These are phyloP conservation scores for Peromyscus melanophrys DNA, from an alignment of 2,797 vertebrate genomes.

Conservation along the genomic window DNA sequence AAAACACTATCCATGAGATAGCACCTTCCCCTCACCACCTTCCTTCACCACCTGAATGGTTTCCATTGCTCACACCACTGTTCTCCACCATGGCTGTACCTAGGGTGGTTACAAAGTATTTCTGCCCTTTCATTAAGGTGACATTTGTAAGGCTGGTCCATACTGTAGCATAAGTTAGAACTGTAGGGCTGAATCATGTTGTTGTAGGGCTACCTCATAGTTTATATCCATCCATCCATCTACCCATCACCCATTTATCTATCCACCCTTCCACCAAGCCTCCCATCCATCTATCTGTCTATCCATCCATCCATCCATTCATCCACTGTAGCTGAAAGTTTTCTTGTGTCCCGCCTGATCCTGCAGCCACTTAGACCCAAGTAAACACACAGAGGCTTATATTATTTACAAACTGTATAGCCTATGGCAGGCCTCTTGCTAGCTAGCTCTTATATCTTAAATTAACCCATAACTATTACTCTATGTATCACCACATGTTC, in stretches of 20 bases:
- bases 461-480: too few relatives aligned
- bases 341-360: too few relatives aligned
- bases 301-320: not conserved
- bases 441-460: too few relatives aligned
- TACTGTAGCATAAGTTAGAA: not conserved
- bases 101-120: not conserved
- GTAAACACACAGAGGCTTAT: too few relatives aligned
- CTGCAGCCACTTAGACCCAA: too few relatives aligned
- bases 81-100: not conserved
- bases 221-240: not conserved
- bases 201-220: not conserved
- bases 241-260: not conserved
- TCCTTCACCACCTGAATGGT: not conserved
- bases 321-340: not conserved
- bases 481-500: too few relatives aligned
- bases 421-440: too few relatives aligned
- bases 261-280: not conserved
- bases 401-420: too few relatives aligned
- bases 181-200: not conserved
- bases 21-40: too few relatives aligned
- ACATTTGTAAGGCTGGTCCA: not conserved
- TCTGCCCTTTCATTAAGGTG: not conserved
- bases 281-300: accelerated
- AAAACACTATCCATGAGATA: too few relatives aligned
- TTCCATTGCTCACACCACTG: not conserved